phyloP scores from a whole-genome alignment of 1,140 invertebrate genomes.

The Pemphigus obesinymphae region DNA sequence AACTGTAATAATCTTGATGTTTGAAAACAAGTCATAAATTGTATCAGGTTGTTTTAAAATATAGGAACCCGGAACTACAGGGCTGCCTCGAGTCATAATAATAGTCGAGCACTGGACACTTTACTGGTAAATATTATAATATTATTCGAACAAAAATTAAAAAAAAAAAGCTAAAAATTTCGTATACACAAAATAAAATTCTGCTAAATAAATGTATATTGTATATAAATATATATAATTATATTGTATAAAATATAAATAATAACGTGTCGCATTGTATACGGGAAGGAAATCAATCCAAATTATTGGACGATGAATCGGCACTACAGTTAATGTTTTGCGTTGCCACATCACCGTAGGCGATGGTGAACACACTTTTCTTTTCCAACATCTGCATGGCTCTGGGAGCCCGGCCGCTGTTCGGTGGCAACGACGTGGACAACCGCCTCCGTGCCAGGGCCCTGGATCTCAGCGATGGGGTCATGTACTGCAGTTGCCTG shows the following conservation, averaged over 20 bases:
- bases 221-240: not conserved
- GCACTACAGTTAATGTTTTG: constrained; percentile 44
- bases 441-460: constrained; percentile 14
- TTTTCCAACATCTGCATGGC: constrained; percentile 74
- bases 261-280: too few relatives aligned
- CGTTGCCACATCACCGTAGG: constrained; percentile 78
- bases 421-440: constrained; percentile 10
- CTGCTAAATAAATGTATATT: not conserved
- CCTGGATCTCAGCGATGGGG: constrained; percentile 29
- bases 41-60: too few relatives aligned
- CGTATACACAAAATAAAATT: not conserved
- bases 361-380: constrained; percentile 89
- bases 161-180: not conserved
- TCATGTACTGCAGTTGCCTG: constrained; percentile 33
- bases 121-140: too few relatives aligned
- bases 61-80: too few relatives aligned
- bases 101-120: too few relatives aligned
- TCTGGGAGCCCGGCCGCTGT: not conserved
- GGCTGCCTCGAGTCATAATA: too few relatives aligned
- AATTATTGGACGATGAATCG: constrained; percentile 19
- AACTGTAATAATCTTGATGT: too few relatives aligned
- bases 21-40: too few relatives aligned
- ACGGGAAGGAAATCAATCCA: constrained; percentile 5
- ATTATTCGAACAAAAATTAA: too few relatives aligned
- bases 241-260: too few relatives aligned